A percentile compares a stretch with the other conserved stretches of the same genome.
phyloP scores from a whole-genome alignment of 2,888 invertebrate genomes.

The Watsonalla binaria region DNA sequence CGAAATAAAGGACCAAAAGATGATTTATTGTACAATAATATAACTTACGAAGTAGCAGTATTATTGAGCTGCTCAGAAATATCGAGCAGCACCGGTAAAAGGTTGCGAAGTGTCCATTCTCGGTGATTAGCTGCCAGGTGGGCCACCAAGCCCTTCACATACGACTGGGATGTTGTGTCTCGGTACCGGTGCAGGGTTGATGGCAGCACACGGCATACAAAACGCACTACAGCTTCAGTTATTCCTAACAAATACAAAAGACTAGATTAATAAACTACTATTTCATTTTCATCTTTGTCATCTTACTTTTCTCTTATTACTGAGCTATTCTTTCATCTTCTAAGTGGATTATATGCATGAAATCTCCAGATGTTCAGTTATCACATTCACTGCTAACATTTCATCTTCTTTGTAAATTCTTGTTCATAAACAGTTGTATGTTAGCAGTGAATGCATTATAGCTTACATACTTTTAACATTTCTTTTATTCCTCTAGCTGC shows the following conservation, averaged over 20 bases:
- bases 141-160: conserved; percentile 83
- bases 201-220: conserved; percentile 87
- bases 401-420: too few relatives aligned
- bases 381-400: too few relatives aligned
- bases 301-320: too few relatives aligned
- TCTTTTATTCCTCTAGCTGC: too few relatives aligned
- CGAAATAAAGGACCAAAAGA: conserved; percentile 2
- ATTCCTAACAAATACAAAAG: conserved; percentile 76
- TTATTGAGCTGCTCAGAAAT: conserved; percentile 81
- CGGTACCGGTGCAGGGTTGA: conserved; percentile 88
- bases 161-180: conserved; percentile 87
- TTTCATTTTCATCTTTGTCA: too few relatives aligned
- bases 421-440: too few relatives aligned
- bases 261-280: background rate
- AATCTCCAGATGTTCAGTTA: too few relatives aligned
- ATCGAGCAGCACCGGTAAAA: conserved; percentile 81
- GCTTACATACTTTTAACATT: too few relatives aligned
- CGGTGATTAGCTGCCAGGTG: conserved; percentile 82
- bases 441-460: too few relatives aligned
- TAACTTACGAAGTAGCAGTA: conserved; percentile 83
- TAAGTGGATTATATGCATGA: too few relatives aligned
- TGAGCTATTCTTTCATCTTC: too few relatives aligned
- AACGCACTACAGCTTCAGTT: conserved; percentile 86
- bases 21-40: background rate
- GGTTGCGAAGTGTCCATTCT: conserved; percentile 83